These are phyloP conservation scores for Microplitis mediator DNA, from an alignment of 1,140 invertebrate species.

Conservation along the genomic window DNA sequence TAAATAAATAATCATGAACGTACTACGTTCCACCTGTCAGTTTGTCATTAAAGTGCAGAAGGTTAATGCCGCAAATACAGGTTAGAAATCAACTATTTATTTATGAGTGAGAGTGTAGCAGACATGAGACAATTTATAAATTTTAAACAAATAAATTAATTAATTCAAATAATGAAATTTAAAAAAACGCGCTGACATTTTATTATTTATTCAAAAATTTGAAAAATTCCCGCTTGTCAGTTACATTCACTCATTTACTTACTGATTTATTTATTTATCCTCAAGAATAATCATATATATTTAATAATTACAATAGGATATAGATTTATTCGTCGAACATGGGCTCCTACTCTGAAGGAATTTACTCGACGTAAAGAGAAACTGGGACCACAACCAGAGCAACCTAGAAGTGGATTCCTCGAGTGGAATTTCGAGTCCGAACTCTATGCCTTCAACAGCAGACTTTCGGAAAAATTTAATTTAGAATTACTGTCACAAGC, in stretches of 20 bases:
- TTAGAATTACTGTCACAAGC: constrained; percentile 72
- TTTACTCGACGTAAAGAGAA: constrained; percentile 56
- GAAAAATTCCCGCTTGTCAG: no score
- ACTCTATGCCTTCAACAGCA: constrained; percentile 83
- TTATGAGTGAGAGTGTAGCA: not conserved
- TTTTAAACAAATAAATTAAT: not conserved
- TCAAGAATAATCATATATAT: not conserved
- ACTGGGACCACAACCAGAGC: constrained; percentile 46
- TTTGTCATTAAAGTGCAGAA: constrained; percentile 2
- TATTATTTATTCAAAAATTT: no score
- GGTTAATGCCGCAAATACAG: constrained; percentile 16
- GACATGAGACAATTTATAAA: not conserved
- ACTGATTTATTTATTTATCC: constrained; percentile 3
- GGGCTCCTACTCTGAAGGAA: constrained; percentile 63
- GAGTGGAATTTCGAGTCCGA: constrained; percentile 92
- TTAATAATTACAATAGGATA: constrained; percentile 32
- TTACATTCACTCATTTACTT: not conserved
- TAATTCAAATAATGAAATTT: not conserved
- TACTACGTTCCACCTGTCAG: constrained; percentile 16
- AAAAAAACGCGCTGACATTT: no score
- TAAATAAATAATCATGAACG: constrained; percentile 18
- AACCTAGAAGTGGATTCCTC: constrained; percentile 68
- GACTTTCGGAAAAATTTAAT: constrained; percentile 86
- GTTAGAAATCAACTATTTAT: constrained; percentile 8
- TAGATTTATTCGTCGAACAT: constrained; percentile 61